phyloP scores from a whole-genome alignment of 2,113 vertebrate genomes.

The Chaetura pelagica region DNA sequence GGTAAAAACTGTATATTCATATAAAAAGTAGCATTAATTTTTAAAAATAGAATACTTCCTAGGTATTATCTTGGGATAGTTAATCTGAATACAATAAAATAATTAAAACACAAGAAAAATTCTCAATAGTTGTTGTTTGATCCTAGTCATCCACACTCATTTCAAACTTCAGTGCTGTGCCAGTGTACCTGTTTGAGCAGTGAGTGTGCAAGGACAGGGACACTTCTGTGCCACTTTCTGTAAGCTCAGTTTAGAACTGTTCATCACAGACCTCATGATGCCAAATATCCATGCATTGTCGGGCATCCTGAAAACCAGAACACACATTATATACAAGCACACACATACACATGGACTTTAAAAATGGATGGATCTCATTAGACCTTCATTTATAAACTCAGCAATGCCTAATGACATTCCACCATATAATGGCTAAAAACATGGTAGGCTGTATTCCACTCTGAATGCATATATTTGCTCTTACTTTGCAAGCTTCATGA shows the following conservation, averaged over 20 bases:
- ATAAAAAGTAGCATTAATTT: background rate
- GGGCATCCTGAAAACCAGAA: background rate
- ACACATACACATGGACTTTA: background rate
- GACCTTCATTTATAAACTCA: background rate
- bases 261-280: background rate
- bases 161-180: background rate
- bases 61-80: background rate
- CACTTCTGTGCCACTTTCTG: background rate
- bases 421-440: background rate
- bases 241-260: background rate
- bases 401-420: background rate
- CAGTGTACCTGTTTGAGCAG: background rate
- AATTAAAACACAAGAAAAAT: background rate
- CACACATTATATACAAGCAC: background rate
- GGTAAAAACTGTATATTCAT: background rate
- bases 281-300: background rate
- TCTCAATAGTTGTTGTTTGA: background rate
- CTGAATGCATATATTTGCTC: background rate
- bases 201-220: fast-evolving
- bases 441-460: background rate
- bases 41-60: background rate
- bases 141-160: background rate
- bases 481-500: background rate
- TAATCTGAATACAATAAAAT: background rate
- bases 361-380: background rate